These are phyloP conservation scores for Orthonevra nobilis DNA, from an alignment of 2,888 invertebrate species.

Conservation along the genomic window DNA sequence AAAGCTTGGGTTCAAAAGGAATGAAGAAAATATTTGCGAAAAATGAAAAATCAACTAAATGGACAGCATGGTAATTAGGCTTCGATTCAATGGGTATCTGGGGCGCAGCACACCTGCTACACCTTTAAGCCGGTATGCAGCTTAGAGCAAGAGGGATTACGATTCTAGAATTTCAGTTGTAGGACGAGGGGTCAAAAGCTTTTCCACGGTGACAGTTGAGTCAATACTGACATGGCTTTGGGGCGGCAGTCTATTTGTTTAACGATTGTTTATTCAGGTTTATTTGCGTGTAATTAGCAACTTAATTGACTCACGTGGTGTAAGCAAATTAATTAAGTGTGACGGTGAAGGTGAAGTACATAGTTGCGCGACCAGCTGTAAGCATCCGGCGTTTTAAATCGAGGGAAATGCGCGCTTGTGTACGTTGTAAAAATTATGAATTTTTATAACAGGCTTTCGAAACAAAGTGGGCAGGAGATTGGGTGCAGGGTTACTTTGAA, in stretches of 20 bases:
- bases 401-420: too few species aligned
- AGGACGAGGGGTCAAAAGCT: conserved; percentile 65
- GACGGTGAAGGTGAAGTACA: too few species aligned
- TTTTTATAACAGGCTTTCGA: too few species aligned
- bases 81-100: conserved; percentile 49
- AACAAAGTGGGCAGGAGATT: too few species aligned
- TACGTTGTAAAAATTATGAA: too few species aligned
- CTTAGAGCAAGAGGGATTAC: conserved; percentile 31
- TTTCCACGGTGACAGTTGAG: too few species aligned
- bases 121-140: conserved; percentile 33
- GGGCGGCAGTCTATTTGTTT: not conserved
- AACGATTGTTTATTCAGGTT: conserved; percentile 12
- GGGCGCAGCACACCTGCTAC: conserved; percentile 59
- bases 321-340: conserved; percentile 34
- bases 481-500: too few species aligned
- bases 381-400: too few species aligned
- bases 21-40: conserved; percentile 55
- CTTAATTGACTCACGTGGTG: conserved; percentile 30
- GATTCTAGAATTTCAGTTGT: conserved; percentile 55
- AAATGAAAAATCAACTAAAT: conserved; percentile 46
- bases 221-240: not conserved
- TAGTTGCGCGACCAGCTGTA: too few species aligned
- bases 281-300: conserved; percentile 39
- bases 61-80: conserved; percentile 47
- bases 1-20: too few species aligned